Evolutionary conservation across 2,113 vertebrate genomes (phyloP).

Genomic region (Trogon surrucura): DNA sequence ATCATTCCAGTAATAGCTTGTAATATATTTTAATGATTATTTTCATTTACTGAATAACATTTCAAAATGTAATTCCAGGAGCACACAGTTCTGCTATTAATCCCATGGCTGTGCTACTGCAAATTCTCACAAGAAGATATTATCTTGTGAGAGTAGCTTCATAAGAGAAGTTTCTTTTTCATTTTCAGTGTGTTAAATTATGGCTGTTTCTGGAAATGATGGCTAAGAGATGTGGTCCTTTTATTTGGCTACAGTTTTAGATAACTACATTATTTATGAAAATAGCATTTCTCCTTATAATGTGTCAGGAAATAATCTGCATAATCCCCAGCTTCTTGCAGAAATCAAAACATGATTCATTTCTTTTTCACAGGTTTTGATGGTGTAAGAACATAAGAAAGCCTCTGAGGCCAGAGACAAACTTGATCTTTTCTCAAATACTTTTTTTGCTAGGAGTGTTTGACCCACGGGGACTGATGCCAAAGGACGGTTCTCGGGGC

Average conservation of each 20-base stretch:
- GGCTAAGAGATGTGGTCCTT: conserved; percentile 37
- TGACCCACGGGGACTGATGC: neutral
- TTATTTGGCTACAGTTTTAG: conserved; percentile 60
- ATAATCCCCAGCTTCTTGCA: conserved; percentile 49
- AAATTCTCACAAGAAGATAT: conserved; percentile 54
- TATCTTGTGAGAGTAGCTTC: conserved; percentile 55
- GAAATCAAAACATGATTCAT: conserved; percentile 63
- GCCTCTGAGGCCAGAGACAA: neutral
- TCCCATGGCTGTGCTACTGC: conserved; percentile 27
- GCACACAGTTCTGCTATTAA: conserved; percentile 61
- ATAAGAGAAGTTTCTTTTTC: conserved; percentile 50
- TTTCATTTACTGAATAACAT: conserved; percentile 71
- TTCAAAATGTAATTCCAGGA: conserved; percentile 55
- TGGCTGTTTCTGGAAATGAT: conserved; percentile 56
- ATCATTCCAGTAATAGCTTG: conserved; percentile 58
- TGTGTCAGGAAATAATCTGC: conserved; percentile 51
- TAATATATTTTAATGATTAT: conserved; percentile 68
- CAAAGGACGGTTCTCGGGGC: neutral
- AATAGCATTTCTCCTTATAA: conserved; percentile 53
- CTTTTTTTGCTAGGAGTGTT: neutral
- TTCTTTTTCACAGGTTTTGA: conserved; percentile 57
- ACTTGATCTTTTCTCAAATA: neutral
- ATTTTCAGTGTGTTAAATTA: conserved; percentile 46
- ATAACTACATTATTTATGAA: conserved; percentile 53
- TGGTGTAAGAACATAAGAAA: conserved; percentile 27